Evolutionary conservation across 2,888 invertebrate genomes (phyloP).

Genomic region (Helleia helle): DNA sequence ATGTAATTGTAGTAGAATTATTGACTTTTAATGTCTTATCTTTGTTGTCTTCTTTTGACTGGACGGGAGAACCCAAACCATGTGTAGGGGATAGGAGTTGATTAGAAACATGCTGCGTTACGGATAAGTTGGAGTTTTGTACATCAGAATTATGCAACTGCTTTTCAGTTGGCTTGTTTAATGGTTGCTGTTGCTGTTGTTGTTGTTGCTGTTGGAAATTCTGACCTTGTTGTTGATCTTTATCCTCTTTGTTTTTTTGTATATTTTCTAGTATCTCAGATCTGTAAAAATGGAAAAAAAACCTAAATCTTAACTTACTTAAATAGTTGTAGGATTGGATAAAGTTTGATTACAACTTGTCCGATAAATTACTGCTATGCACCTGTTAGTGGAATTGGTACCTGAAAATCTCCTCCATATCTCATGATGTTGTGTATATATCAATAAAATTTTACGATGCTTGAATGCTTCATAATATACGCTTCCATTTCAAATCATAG

Average conservation of each 20-base stretch:
- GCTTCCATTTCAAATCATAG: neutral
- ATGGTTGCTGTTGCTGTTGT: constrained; percentile 39
- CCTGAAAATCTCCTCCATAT: neutral
- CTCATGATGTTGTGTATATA: neutral
- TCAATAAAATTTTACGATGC: neutral
- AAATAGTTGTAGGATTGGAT: neutral
- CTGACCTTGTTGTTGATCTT: constrained; percentile 42
- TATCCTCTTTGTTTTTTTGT: constrained; percentile 69
- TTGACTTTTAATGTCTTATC: constrained; percentile 59
- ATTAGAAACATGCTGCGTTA: constrained; percentile 56
- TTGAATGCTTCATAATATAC: neutral
- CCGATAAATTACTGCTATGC: neutral
- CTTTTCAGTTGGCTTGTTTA: constrained; percentile 44
- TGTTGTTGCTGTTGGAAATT: constrained; percentile 35
- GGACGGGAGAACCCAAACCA: constrained; percentile 33
- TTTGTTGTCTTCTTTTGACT: constrained; percentile 52
- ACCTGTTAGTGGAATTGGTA: neutral
- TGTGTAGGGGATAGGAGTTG: constrained; percentile 51
- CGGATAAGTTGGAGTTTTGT: constrained; percentile 38
- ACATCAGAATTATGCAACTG: constrained; percentile 31
- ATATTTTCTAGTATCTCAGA: constrained; percentile 76
- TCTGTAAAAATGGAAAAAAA: constrained; percentile 50
- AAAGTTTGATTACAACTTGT: no score
- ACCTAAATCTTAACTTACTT: constrained; percentile 17
- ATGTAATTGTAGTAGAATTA: constrained; percentile 61